Evolutionary conservation across 1,140 invertebrate species (phyloP).

Genomic region (Sycophila sp.): DNA sequence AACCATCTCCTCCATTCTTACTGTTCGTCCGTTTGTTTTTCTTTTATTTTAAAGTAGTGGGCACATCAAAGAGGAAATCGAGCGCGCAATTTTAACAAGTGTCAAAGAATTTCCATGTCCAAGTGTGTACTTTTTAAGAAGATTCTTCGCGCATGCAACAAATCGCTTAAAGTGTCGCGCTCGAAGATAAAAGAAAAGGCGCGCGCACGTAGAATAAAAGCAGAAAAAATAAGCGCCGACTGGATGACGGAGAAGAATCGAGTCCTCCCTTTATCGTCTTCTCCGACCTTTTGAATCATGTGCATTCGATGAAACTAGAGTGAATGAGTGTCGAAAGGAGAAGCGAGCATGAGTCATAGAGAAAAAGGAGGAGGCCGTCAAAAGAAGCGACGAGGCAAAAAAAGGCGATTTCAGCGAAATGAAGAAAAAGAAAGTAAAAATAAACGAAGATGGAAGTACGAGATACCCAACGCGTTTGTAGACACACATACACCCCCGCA

Average conservation of each 20-base stretch:
- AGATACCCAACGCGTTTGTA: too few relatives aligned
- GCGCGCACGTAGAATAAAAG: background rate
- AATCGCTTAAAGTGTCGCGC: background rate
- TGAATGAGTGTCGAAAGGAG: too few relatives aligned
- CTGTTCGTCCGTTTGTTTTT: too few relatives aligned
- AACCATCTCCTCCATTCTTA: too few relatives aligned
- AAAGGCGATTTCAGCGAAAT: background rate
- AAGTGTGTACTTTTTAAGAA: slow-evolving; percentile 5
- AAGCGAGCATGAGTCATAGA: background rate
- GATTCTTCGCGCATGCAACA: background rate
- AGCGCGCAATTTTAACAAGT: background rate
- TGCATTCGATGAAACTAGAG: too few relatives aligned
- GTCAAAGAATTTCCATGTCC: slow-evolving; percentile 7
- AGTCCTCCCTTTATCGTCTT: too few relatives aligned
- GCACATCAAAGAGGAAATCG: background rate
- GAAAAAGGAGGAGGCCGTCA: too few relatives aligned
- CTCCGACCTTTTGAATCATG: too few relatives aligned
- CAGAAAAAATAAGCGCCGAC: background rate
- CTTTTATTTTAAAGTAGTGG: slow-evolving; percentile 1
- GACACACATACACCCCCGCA: background rate
- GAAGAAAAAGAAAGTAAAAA: background rate
- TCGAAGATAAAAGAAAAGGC: background rate
- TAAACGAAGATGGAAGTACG: background rate
- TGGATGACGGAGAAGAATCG: too few relatives aligned
- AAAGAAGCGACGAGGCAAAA: background rate